Conservation (phyloP, 2,113 vertebrate genomes). For the Indri indri region DNA sequence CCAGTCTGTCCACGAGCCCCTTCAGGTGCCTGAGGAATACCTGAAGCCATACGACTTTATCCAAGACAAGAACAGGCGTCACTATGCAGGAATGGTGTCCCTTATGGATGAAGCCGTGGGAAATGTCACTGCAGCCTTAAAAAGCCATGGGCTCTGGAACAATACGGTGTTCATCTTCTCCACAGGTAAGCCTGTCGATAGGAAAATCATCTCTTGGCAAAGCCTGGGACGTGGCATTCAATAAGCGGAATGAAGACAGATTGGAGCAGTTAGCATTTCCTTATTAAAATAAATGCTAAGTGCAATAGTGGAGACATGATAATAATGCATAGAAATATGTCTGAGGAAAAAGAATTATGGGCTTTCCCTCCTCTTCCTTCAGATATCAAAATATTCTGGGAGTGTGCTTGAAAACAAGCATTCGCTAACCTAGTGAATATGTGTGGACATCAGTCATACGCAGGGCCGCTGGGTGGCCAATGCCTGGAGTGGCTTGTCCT, state of each 20-base stretch:
- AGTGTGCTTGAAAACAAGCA: neutral
- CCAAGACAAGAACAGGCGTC: conserved; percentile 84
- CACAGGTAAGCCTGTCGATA: conserved; percentile 87
- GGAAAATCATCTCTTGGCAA: conserved; percentile 51
- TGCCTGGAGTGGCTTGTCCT: neutral
- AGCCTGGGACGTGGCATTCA: neutral
- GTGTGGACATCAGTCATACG: neutral
- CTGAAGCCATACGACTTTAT: conserved; percentile 90
- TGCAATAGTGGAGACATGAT: neutral
- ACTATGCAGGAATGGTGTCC: conserved; percentile 95
- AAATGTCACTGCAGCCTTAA: conserved; percentile 91
- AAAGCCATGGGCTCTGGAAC: conserved; percentile 89
- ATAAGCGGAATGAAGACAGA: conserved; percentile 46
- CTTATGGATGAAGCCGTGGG: conserved; percentile 97
- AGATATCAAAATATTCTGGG: neutral
- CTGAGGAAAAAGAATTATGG: neutral
- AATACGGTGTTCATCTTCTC: conserved; percentile 95
- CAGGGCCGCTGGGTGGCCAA: neutral
- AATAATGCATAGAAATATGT: neutral
- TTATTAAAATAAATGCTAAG: conserved; percentile 43
- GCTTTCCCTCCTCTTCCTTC: neutral
- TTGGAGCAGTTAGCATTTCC: neutral
- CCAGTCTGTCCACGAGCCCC: conserved; percentile 93
- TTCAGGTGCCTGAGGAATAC: conserved; percentile 93
- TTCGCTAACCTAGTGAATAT: neutral